Evolutionary conservation across 2,888 invertebrate genomes (phyloP).

Genomic region (Antheraea assamensis): DNA sequence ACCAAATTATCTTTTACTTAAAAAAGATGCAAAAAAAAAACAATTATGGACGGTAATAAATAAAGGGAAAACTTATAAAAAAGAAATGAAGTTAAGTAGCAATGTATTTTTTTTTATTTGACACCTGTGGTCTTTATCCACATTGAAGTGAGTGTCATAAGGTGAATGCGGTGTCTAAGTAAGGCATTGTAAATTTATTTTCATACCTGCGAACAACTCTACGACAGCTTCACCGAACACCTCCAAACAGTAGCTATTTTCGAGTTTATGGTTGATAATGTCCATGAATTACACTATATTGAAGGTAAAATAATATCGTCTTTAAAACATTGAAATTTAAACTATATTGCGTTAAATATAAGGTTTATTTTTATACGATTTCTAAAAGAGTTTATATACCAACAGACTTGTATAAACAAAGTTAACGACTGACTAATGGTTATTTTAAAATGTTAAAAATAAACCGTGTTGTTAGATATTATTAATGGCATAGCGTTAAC

Average conservation of each 20-base stretch:
- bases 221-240: not conserved
- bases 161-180: no score
- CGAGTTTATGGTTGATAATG: not conserved
- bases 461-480: conserved; percentile 7
- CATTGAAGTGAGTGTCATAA: no score
- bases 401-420: conserved; percentile 11
- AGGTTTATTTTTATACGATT: not conserved
- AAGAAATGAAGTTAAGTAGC: not conserved
- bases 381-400: conserved; percentile 4
- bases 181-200: not conserved
- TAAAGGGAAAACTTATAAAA: not conserved
- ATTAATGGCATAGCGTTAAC: not conserved
- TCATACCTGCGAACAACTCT: not conserved
- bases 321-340: not conserved
- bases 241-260: conserved; percentile 1
- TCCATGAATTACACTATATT: not conserved
- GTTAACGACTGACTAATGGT: conserved; percentile 6
- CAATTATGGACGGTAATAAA: not conserved
- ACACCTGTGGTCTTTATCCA: no score
- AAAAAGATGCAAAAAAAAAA: not conserved
- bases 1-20: not conserved
- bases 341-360: not conserved
- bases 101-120: no score
- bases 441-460: conserved; percentile 14
- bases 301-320: not conserved